Evolutionary conservation across 2,888 invertebrate species (phyloP).

Genomic region (Falcaria lacertinaria): DNA sequence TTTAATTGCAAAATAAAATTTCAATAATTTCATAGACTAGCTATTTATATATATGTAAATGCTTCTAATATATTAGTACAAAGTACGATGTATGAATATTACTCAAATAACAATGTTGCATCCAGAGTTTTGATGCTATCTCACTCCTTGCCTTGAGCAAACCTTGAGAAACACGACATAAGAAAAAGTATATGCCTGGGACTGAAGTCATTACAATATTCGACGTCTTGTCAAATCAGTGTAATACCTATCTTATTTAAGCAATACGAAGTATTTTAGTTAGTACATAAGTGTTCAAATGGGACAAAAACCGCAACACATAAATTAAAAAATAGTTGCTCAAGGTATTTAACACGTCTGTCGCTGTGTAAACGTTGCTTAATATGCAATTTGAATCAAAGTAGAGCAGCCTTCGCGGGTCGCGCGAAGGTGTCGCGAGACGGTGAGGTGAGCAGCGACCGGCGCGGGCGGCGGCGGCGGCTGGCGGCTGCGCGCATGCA

Average conservation of each 20-base stretch:
- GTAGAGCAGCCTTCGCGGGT: slow-evolving; percentile 71
- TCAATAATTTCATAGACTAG: no score
- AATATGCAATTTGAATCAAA: slow-evolving; percentile 63
- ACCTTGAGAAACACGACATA: no score
- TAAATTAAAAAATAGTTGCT: slow-evolving; percentile 15
- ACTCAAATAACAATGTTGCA: no score
- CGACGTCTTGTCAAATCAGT: background rate
- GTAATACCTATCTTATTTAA: background rate
- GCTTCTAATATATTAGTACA: no score
- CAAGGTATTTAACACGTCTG: slow-evolving; percentile 27
- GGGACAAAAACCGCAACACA: background rate
- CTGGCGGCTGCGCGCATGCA: slow-evolving; percentile 41
- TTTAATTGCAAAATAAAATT: no score
- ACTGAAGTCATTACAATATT: no score
- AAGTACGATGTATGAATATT: no score
- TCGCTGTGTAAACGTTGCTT: slow-evolving; percentile 32
- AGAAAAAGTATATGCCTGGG: no score
- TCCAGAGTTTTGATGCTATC: no score
- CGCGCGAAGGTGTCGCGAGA: slow-evolving; percentile 65
- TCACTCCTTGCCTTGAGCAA: no score
- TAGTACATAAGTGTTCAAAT: background rate
- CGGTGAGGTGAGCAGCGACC: slow-evolving; percentile 51
- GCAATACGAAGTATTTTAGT: background rate
- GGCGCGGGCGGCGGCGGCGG: no score
- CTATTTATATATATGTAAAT: no score